phyloP scores from a whole-genome alignment of 1,140 invertebrate genomes.

The Megalopta genalis region DNA sequence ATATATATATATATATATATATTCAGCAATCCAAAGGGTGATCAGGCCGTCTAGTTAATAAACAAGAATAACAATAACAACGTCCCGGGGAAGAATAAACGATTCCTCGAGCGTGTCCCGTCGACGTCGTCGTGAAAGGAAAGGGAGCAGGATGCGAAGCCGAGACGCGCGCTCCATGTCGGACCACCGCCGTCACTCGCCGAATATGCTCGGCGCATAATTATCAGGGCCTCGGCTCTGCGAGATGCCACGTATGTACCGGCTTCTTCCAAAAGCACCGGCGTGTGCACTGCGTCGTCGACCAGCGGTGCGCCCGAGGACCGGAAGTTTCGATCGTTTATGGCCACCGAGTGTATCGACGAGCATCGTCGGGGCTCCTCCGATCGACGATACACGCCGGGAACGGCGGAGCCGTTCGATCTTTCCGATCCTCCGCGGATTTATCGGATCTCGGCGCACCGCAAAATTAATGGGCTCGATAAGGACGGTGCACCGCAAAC shows the following conservation, averaged over 20 bases:
- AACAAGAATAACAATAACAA: too few species aligned
- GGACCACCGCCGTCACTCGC: conserved; percentile 41
- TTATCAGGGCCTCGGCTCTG: conserved; percentile 57
- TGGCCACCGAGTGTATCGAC: conserved; percentile 4
- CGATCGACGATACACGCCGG: neutral
- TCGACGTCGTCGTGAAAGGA: conserved; percentile 26
- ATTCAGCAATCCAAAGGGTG: too few species aligned
- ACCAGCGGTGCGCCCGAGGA: neutral
- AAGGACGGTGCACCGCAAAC: too few species aligned
- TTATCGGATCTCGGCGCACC: neutral
- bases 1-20: too few species aligned
- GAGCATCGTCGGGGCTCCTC: neutral
- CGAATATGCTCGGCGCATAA: conserved; percentile 53
- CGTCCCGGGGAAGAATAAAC: too few species aligned
- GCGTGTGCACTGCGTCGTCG: neutral
- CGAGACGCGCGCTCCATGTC: conserved; percentile 25
- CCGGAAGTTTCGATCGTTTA: conserved; percentile 24
- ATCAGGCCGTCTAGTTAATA: too few species aligned
- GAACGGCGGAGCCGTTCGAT: neutral
- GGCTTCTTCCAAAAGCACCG: conserved; percentile 48
- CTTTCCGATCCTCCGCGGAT: neutral
- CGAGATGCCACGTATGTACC: conserved; percentile 53
- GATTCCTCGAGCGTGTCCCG: too few species aligned
- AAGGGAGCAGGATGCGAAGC: conserved; percentile 9
- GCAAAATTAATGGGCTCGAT: neutral